Evolutionary conservation across 1,140 invertebrate species (phyloP).

Genomic region (Stegodyphus mimosarum): DNA sequence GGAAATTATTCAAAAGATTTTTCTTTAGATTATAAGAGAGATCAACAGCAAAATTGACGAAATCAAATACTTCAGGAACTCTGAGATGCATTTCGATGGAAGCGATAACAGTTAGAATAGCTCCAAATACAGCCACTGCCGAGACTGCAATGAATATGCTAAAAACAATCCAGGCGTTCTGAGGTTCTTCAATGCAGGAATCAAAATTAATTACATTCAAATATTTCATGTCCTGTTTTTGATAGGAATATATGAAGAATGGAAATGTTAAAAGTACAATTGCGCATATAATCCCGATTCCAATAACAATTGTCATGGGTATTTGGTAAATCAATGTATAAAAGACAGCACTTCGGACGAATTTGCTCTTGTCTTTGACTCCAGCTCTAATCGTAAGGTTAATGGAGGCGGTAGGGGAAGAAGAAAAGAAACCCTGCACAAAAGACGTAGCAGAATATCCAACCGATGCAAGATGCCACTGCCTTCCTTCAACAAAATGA

Average conservation of each 20-base stretch:
- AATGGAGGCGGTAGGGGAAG: background rate
- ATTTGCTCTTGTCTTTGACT: background rate
- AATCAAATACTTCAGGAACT: constrained; percentile 7
- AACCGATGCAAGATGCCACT: background rate
- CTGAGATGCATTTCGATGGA: background rate
- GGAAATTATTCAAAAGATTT: background rate
- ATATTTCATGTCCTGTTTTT: too few species aligned
- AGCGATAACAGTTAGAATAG: background rate
- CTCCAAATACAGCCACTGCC: background rate
- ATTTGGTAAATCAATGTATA: background rate
- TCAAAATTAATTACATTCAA: too few species aligned
- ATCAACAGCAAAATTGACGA: background rate
- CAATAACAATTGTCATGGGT: background rate
- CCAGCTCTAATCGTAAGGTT: background rate
- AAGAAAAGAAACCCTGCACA: background rate
- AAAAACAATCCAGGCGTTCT: background rate
- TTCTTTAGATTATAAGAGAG: background rate
- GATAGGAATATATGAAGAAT: too few species aligned
- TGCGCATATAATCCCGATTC: background rate
- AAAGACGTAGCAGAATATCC: background rate
- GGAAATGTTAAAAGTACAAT: too few species aligned
- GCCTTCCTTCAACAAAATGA: background rate
- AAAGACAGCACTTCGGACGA: background rate
- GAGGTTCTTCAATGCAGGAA: too few species aligned
- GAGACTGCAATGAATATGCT: background rate